phyloP scores from a whole-genome alignment of 2,797 vertebrate genomes.

The Sebastes nivosus region DNA sequence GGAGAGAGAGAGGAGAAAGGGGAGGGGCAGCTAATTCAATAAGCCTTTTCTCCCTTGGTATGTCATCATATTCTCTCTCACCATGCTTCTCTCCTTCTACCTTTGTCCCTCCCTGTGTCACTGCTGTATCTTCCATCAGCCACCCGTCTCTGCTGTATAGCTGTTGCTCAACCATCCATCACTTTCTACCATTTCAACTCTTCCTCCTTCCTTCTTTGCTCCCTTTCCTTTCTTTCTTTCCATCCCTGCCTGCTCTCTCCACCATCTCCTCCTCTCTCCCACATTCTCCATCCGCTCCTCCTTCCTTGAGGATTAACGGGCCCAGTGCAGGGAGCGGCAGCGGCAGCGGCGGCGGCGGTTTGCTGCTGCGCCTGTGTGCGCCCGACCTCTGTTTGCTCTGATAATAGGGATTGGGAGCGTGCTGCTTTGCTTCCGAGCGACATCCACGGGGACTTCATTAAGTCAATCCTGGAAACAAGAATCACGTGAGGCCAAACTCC shows the following conservation, averaged over 20 bases:
- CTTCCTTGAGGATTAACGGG: slow-evolving; percentile 46
- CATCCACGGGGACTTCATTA: slow-evolving; percentile 64
- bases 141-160: not conserved
- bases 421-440: slow-evolving; percentile 39
- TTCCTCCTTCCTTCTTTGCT: not conserved
- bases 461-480: slow-evolving; percentile 52
- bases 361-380: slow-evolving; percentile 12
- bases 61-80: slow-evolving; percentile 36
- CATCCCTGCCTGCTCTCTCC: not conserved
- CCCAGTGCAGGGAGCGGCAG: not conserved
- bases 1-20: not conserved
- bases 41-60: slow-evolving; percentile 15
- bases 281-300: not conserved
- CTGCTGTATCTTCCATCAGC: slow-evolving; percentile 17
- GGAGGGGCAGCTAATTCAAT: slow-evolving; percentile 42
- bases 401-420: slow-evolving; percentile 63
- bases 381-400: slow-evolving; percentile 62
- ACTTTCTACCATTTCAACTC: slow-evolving; percentile 3
- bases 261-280: not conserved
- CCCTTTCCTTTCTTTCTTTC: not conserved
- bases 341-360: not conserved
- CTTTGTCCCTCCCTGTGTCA: slow-evolving; percentile 29
- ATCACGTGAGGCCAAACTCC: slow-evolving; percentile 33
- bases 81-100: not conserved
- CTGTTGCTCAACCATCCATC: not conserved